A percentile compares a stretch with the other conserved stretches of the same genome.
Conservation (phyloP, 2,797 vertebrate genomes). For the Ctenochaetus hawaiiensis region DNA sequence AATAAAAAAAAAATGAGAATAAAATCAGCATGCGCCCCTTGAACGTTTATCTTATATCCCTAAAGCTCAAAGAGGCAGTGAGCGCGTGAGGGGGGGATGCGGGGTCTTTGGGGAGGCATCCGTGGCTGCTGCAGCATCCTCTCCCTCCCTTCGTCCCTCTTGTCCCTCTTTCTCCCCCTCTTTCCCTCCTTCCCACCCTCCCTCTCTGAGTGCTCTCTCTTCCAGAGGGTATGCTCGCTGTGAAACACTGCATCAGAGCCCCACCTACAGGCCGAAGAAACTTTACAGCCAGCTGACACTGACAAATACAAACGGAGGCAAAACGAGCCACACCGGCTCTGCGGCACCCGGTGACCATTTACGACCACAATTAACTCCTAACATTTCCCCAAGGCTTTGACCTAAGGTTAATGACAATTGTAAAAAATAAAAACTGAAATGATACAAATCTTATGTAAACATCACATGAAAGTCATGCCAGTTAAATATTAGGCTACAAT, state of each 20-base stretch:
- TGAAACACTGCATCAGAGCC: slow-evolving; percentile 87
- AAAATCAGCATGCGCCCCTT: background rate
- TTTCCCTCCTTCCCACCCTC: slow-evolving; percentile 4
- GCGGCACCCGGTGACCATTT: background rate
- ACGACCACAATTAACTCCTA: no score
- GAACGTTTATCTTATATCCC: slow-evolving; percentile 8
- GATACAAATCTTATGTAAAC: no score
- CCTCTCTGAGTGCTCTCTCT: slow-evolving; percentile 28
- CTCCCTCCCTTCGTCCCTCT: slow-evolving; percentile 9
- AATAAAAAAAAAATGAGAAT: background rate
- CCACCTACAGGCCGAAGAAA: slow-evolving; percentile 84
- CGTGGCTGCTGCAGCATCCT: slow-evolving; percentile 56
- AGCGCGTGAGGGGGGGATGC: background rate
- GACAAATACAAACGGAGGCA: slow-evolving; percentile 13
- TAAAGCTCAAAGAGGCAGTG: background rate
- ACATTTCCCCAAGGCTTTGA: background rate
- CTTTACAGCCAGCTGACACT: slow-evolving; percentile 39
- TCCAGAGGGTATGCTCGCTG: slow-evolving; percentile 42
- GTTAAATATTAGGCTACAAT: no score
- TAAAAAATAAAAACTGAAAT: no score
- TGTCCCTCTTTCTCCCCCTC: background rate
- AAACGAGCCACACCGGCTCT: background rate
- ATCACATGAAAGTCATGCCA: no score
- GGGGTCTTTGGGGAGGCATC: slow-evolving; percentile 8
- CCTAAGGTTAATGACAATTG: background rate